Evolutionary conservation across 2,888 invertebrate species (phyloP).

Genomic region (Geotrupes spiniger): DNA sequence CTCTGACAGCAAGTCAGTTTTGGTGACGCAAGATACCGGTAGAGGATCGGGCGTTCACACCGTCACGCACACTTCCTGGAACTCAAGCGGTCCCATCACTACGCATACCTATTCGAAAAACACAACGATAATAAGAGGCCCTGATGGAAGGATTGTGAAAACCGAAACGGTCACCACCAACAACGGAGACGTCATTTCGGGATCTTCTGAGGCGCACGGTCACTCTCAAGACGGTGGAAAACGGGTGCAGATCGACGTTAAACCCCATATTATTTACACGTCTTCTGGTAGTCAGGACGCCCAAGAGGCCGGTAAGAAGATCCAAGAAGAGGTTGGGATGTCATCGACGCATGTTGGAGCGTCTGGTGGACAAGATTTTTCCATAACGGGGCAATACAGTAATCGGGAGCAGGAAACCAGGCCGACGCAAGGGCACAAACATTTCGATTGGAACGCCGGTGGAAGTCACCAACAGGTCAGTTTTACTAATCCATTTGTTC

Average conservation of each 20-base stretch:
- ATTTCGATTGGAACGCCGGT: too few relatives aligned
- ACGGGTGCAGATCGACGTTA: background rate
- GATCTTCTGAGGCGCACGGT: too few relatives aligned
- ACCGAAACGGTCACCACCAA: too few relatives aligned
- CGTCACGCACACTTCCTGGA: slow-evolving; percentile 18
- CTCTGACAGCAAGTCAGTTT: slow-evolving; percentile 20
- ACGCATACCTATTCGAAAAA: slow-evolving; percentile 19
- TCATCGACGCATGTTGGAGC: background rate
- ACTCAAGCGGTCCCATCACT: slow-evolving; percentile 14
- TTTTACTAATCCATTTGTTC: too few relatives aligned
- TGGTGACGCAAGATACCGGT: slow-evolving; percentile 26
- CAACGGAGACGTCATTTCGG: too few relatives aligned
- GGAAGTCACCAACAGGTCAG: too few relatives aligned
- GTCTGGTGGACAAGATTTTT: slow-evolving; percentile 3
- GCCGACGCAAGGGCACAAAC: too few relatives aligned
- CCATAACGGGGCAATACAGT: background rate
- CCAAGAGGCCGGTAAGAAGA: slow-evolving; percentile 5
- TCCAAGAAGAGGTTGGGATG: background rate
- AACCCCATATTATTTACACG: slow-evolving; percentile 19
- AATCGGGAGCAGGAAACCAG: background rate
- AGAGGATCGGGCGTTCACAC: slow-evolving; percentile 21
- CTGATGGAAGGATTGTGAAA: slow-evolving; percentile 21
- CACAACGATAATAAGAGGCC: slow-evolving; percentile 18
- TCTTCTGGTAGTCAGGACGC: slow-evolving; percentile 19
- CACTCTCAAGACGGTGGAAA: background rate